Evolutionary conservation across 2,113 vertebrate species (phyloP), one percentile per base, ranked within the genome.

Genomic region (Plecotus auritus): DNA sequence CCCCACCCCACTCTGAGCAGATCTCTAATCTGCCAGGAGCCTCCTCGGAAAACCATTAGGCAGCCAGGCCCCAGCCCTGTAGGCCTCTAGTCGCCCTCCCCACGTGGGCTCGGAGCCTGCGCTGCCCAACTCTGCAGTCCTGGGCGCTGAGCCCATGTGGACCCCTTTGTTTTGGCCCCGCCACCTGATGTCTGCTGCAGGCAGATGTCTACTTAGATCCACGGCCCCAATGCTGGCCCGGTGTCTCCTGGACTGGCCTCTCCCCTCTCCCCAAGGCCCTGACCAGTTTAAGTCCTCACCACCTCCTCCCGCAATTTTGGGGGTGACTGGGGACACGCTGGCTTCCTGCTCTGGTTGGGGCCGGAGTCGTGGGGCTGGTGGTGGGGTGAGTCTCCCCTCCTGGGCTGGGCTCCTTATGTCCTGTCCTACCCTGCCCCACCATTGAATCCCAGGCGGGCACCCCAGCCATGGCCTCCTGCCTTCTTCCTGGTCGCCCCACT

Each of bases 41-140:
- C 82, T 95, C 92, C 88, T 81, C 32, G 0, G 76, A 97, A 97
- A 96, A 95, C 78, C 97, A 97, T 97, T 92, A 97, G 86, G 93
- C 67, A 23, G 76, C 76, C 0, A 0, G 54, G 77, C 77, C 87
- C 56, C 84, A 80, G 54, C 78, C 95, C 93, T 32, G 40, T 20
- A 7, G 45, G 76, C 85, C 84, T 89, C 88, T 30, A 4, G 16
- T 32, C 7, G 0, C 59, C 45, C 7, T 8, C 64, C 81, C n/a
- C 40, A 12, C 47, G 5, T n/a, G 2, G 2, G 51, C 51, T 90
- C 30, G 4, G 1, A 12, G 45, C 51, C 1, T 0, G 7, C 2
- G 4, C 30, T 0, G 23, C 69, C 88, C 77, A 80, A 12, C 72
- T 54, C 85, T 42, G 40, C 26, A 6, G 47, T 69, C 12, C 77